Evolutionary conservation across 1,140 invertebrate species (phyloP), one percentile per base, ranked within the genome.

Genomic region (Pseudomyrmex pallidus): DNA sequence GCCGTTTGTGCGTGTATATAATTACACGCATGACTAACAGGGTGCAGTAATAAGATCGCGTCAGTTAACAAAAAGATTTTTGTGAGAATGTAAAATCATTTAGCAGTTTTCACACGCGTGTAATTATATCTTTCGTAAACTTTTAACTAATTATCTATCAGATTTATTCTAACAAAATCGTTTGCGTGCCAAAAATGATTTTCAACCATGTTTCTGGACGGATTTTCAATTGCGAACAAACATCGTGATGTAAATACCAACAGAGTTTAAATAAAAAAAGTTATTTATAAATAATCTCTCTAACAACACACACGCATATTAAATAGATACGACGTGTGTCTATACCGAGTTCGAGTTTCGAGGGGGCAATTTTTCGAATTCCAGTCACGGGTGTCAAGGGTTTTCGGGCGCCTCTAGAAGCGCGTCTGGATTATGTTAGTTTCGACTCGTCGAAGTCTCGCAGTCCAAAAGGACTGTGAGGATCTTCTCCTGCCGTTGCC

Each of bases 391-490:
- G 50, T 76, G 72, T 91, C 90, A 90, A 93, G 92, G 88, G 90
- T 89, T 92, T 35, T 70, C 68, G 80, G 73, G 80, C 86, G 90
- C 83, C 86, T 88, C 73, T 88, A 83, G 83, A 89, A 66, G 68
- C 76, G 89, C 84, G 86, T 94, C 93, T 94, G 93, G 92, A 92
- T 85, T 89, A 90, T 92, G 92, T 94, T 92, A 91, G 76, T 87
- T 88, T 87, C 76, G 73, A 78, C 87, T 88, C 74, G 82, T 82
- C 70, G 74, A 74, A 66, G 68, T 87, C 52, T 82, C 70, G 74
- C 70, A 66, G 68, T 87, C 52, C 20, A 90, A 90, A 91, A 87
- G 83, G 80, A 85, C 66, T 70, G 17, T 73, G 77, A 86, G 62
- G 50, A 84, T 77, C 77, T 84, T 54, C 77, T 67, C 83, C 85